phyloP scores from a whole-genome alignment of 1,140 invertebrate species.

The Battus philenor region DNA sequence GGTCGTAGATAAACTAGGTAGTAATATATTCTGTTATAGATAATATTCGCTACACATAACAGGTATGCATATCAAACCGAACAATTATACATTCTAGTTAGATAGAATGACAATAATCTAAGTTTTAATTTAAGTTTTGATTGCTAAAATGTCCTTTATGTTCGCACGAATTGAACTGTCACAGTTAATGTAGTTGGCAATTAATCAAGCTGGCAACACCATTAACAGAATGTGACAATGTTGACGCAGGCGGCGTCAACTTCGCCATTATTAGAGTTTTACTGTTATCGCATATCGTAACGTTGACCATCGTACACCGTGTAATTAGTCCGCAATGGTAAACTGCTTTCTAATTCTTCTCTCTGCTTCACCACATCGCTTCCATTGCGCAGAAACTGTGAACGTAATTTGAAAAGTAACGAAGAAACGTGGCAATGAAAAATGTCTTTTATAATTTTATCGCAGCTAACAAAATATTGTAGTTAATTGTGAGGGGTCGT shows the following conservation, averaged over 20 bases:
- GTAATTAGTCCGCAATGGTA: slow-evolving; percentile 58
- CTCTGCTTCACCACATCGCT: neutral
- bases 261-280: slow-evolving; percentile 59
- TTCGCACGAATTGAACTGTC: slow-evolving; percentile 9
- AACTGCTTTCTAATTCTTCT: slow-evolving; percentile 37
- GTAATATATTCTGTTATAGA: too few species aligned
- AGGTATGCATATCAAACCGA: too few species aligned
- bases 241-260: slow-evolving; percentile 52
- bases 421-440: slow-evolving; percentile 25
- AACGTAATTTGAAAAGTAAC: neutral
- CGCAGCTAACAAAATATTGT: neutral
- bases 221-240: slow-evolving; percentile 48
- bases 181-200: slow-evolving; percentile 4
- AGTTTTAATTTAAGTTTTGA: too few species aligned
- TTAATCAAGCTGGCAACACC: slow-evolving; percentile 22
- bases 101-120: too few species aligned
- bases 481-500: slow-evolving; percentile 22
- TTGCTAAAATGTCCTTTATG: neutral
- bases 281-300: slow-evolving; percentile 70
- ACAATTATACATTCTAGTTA: too few species aligned
- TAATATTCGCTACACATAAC: too few species aligned
- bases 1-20: too few species aligned
- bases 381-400: slow-evolving; percentile 14
- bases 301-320: slow-evolving; percentile 36
- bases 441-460: slow-evolving; percentile 1